A percentile compares a stretch with the other conserved stretches of the same genome.
Conservation (phyloP, 2,797 vertebrate species). For the Etheostoma nigrum region DNA sequence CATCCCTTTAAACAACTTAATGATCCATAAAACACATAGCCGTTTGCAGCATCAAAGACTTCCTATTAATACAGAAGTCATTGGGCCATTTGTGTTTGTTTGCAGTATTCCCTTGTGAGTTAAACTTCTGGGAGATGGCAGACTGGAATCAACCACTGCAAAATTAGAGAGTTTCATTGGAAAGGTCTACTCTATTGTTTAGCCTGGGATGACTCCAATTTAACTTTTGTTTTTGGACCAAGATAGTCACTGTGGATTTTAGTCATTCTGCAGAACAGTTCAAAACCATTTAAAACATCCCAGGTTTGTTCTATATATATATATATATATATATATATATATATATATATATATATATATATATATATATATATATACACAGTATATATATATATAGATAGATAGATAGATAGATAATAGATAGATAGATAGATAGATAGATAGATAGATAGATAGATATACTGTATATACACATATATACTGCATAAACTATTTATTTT, state of each 20-base stretch:
- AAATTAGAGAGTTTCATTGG: constrained; percentile 36
- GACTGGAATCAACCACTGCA: constrained; percentile 30
- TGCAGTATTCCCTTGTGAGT: constrained; percentile 54
- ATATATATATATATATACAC: too few relatives aligned
- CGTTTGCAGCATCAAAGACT: constrained; percentile 54
- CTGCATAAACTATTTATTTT: background rate
- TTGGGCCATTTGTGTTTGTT: constrained; percentile 62
- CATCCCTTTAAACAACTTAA: constrained; percentile 48
- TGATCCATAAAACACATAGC: constrained; percentile 60
- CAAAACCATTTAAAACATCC: constrained; percentile 32
- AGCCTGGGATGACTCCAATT: constrained; percentile 46
- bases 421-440: too few relatives aligned
- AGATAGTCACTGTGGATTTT: constrained; percentile 15
- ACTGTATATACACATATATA: too few relatives aligned
- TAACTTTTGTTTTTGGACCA: constrained; percentile 26
- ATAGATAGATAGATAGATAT: too few relatives aligned
- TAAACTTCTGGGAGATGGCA: constrained; percentile 53
- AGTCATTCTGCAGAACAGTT: constrained; percentile 21
- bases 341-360: too few relatives aligned
- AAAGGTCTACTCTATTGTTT: constrained; percentile 47
- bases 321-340: too few relatives aligned
- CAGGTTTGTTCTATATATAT: background rate
- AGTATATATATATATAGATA: too few relatives aligned
- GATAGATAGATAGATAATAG: too few relatives aligned
- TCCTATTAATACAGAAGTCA: constrained; percentile 51